These are phyloP conservation scores for Dichetophora obliterata DNA, from an alignment of 2,888 invertebrate genomes.

Conservation along the genomic window DNA sequence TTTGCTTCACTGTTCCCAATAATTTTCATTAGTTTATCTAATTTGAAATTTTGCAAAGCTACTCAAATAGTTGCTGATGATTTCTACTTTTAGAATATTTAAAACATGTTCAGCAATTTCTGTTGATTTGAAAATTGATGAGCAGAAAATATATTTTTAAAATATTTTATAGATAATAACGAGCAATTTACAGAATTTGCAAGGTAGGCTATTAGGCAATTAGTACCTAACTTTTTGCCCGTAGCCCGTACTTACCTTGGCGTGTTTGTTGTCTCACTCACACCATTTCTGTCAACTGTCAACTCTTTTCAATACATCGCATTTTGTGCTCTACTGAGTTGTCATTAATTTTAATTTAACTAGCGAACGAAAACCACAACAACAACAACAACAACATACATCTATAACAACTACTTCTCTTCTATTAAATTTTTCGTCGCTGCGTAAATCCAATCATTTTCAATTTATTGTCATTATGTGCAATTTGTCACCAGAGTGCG, in stretches of 20 bases:
- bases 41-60: background rate
- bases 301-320: constrained; percentile 1
- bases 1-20: background rate
- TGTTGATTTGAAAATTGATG: background rate
- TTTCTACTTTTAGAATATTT: background rate
- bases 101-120: background rate
- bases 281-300: constrained; percentile 11
- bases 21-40: background rate
- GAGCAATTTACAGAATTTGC: no score
- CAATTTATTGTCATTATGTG: constrained; percentile 67
- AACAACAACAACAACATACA: constrained; percentile 30
- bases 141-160: no score
- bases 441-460: constrained; percentile 60
- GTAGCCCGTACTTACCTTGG: background rate
- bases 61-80: background rate
- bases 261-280: background rate
- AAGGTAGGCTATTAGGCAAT: no score
- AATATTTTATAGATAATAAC: no score
- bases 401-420: constrained; percentile 31
- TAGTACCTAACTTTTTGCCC: no score
- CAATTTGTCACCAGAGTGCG: constrained; percentile 66
- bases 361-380: constrained; percentile 47
- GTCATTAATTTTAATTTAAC: constrained; percentile 65
- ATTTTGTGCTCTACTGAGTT: constrained; percentile 48
- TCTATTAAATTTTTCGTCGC: background rate